Evolutionary conservation across 2,113 vertebrate genomes (phyloP).

Genomic region (Tragelaphus imberbis): DNA sequence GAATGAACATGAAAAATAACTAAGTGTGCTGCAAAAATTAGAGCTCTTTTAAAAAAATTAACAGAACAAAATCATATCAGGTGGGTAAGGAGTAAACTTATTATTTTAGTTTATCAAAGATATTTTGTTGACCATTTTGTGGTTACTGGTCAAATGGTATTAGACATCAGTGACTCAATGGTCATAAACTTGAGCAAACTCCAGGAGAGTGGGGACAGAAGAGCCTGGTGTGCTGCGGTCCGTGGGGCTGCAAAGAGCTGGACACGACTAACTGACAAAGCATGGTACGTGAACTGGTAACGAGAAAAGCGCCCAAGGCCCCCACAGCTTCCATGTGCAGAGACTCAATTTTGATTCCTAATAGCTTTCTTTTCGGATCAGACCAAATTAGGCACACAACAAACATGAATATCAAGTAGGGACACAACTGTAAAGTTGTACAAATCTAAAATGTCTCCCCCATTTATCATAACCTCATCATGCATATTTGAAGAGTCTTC

Average conservation of each 20-base stretch:
- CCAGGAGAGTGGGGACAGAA: background rate
- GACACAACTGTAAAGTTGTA: background rate
- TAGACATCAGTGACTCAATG: background rate
- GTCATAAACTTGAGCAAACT: background rate
- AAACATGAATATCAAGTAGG: background rate
- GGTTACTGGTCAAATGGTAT: background rate
- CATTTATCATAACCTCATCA: background rate
- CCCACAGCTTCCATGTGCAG: background rate
- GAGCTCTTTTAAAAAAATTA: background rate
- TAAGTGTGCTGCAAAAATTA: background rate
- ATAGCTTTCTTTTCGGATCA: background rate
- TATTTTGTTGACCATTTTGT: background rate
- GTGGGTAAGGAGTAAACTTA: background rate
- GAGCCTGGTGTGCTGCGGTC: background rate
- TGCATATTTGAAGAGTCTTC: background rate
- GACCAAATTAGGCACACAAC: background rate
- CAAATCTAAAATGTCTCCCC: background rate
- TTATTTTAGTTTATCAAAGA: background rate
- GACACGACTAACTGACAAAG: too few relatives aligned
- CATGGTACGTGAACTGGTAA: background rate
- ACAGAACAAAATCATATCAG: background rate
- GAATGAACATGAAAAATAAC: background rate
- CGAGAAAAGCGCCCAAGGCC: background rate
- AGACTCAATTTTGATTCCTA: constrained; percentile 9
- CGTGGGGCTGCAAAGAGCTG: background rate